These are phyloP conservation scores for Sinonovacula constricta DNA, from an alignment of 1,140 invertebrate genomes.

Conservation along the genomic window DNA sequence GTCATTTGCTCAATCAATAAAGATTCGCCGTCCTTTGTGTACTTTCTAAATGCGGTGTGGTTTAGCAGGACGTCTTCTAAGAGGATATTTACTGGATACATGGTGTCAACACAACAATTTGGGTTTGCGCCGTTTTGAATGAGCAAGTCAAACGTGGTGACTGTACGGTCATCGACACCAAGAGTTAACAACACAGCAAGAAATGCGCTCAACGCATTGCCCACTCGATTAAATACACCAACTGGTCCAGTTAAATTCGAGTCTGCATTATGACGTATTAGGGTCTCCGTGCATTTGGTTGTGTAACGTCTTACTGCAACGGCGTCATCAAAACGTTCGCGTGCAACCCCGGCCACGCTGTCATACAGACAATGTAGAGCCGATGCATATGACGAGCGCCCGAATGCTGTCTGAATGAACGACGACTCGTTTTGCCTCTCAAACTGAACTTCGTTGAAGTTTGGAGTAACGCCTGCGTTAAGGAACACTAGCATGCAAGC, in stretches of 20 bases:
- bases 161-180: conserved; percentile 51
- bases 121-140: conserved; percentile 66
- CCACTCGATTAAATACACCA: conserved; percentile 29
- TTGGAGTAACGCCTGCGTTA: conserved; percentile 69
- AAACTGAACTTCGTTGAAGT: conserved; percentile 68
- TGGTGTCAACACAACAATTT: conserved; percentile 38
- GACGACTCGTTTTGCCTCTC: conserved; percentile 58
- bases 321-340: conserved; percentile 30
- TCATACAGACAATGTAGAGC: conserved; percentile 66
- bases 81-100: conserved; percentile 53
- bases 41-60: conserved; percentile 19
- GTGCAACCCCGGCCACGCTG: conserved; percentile 35
- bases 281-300: conserved; percentile 61
- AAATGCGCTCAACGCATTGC: conserved; percentile 61
- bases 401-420: conserved; percentile 63
- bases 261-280: conserved; percentile 63
- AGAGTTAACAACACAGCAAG: conserved; percentile 29
- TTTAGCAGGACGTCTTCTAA: conserved; percentile 38
- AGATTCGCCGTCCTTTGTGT: conserved; percentile 28
- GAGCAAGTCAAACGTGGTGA: conserved; percentile 53
- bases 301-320: conserved; percentile 52
- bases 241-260: conserved; percentile 54
- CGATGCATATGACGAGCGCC: conserved; percentile 62
- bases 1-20: conserved; percentile 12
- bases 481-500: conserved; percentile 62